phyloP scores from a whole-genome alignment of 2,113 vertebrate species.

The Leptobrachium ailaonicum region DNA sequence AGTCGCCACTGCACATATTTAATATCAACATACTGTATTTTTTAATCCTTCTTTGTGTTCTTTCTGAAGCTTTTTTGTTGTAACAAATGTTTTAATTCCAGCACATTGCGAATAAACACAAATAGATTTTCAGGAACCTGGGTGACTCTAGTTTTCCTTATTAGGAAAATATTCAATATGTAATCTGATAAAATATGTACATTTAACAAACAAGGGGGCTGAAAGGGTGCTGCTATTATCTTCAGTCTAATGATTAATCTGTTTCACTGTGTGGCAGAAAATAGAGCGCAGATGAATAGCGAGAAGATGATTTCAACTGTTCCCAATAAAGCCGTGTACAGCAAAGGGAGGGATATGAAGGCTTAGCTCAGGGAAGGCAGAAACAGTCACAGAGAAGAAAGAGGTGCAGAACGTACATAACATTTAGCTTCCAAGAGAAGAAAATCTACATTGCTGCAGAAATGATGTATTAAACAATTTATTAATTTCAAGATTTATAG shows the following conservation, averaged over 20 bases:
- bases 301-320: conserved; percentile 29
- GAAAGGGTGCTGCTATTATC: neutral
- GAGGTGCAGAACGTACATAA: conserved; percentile 20
- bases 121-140: conserved; percentile 12
- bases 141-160: conserved; percentile 2
- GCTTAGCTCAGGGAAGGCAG: conserved; percentile 8
- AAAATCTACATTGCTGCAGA: neutral
- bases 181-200: conserved; percentile 12
- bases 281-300: neutral
- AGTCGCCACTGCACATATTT: too few species aligned
- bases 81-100: neutral
- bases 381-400: conserved; percentile 23
- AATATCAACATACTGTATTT: too few species aligned
- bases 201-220: neutral
- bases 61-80: too few species aligned
- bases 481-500: too few species aligned
- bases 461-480: neutral
- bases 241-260: neutral
- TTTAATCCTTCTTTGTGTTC: too few species aligned
- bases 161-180: conserved; percentile 23
- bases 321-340: conserved; percentile 12
- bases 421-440: conserved; percentile 6
- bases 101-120: neutral
- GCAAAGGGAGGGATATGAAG: conserved; percentile 24
- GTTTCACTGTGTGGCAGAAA: neutral